These are phyloP conservation scores for Anastrepha ludens DNA, from an alignment of 1,140 invertebrate species.

Conservation along the genomic window DNA sequence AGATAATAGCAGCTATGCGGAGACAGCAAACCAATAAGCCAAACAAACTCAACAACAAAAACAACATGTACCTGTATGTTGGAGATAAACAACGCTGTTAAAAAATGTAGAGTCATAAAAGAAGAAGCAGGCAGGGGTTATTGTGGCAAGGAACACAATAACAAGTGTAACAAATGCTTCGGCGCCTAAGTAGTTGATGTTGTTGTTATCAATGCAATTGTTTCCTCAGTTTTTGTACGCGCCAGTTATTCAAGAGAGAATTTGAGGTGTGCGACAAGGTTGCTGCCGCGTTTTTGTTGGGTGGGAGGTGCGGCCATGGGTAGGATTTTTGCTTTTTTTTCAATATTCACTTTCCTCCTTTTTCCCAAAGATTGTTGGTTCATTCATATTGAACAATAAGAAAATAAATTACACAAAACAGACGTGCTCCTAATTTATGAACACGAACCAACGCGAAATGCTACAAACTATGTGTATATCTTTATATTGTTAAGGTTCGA, in stretches of 20 bases:
- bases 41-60: neutral
- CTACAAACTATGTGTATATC: neutral
- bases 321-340: neutral
- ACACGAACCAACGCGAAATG: constrained; percentile 36
- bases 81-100: neutral
- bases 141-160: neutral
- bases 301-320: constrained; percentile 33
- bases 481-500: too few relatives aligned
- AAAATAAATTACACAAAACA: constrained; percentile 49
- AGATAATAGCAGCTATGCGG: neutral
- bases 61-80: neutral
- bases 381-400: constrained; percentile 49
- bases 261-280: neutral
- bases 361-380: neutral
- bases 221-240: neutral
- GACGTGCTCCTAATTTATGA: constrained; percentile 52
- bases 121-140: neutral
- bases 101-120: neutral
- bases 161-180: constrained; percentile 49
- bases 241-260: neutral
- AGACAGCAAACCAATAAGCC: neutral
- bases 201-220: neutral
- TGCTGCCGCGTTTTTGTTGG: neutral
- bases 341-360: neutral
- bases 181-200: constrained; percentile 16